Evolutionary conservation across 2,888 invertebrate genomes (phyloP), one percentile per base, ranked within the genome.

Genomic region (Seira musarum): DNA sequence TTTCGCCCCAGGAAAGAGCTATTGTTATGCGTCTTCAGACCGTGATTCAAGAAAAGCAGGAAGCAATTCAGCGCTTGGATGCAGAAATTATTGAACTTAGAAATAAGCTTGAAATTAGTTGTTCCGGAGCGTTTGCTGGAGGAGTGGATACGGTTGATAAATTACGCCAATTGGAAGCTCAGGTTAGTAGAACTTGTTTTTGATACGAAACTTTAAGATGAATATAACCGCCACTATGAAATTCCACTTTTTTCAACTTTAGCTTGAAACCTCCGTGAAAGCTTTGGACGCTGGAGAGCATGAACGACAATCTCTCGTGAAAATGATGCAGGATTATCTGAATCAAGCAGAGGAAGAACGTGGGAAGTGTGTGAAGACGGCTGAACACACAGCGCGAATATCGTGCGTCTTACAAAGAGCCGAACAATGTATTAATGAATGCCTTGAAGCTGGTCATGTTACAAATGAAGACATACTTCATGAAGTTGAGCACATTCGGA

Each of bases 291-390:
- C 91, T 0, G 90, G 92, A 0, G 92, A 93, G 87, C 91, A 91
- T 63, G 93, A 93, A 89, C 90, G 92, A 17, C 89, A 91, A 78
- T 90, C 91, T 66, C 88, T 93, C 2, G 88, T 93, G 1, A 92
- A 92, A 77, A 88, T 93, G 61, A 90, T 92, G 0, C 88, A 91
- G 5, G 89, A 90, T 0, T 88, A 92, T 53, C 92, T 92, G 85
- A 89, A 89, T 30, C 90, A 93, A 82, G 84, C 93, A 49, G 91
- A 92, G 69, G 87, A 88, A 6, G 93, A 93, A 87, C 88, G 91
- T 81, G 88, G 87, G n/a, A 88, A 88, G 0, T 87, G 88, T 80
- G 81, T 85, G 2, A 87, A 88, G 80, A 87, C 88, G 1, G 88
- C 87, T 21, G 73, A 82, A 15, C 81, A 85, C 10, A 68, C 82